Base-by-base conservation (phyloP, 2,888 invertebrate genomes). In the Pseudococcus longispinus region DNA sequence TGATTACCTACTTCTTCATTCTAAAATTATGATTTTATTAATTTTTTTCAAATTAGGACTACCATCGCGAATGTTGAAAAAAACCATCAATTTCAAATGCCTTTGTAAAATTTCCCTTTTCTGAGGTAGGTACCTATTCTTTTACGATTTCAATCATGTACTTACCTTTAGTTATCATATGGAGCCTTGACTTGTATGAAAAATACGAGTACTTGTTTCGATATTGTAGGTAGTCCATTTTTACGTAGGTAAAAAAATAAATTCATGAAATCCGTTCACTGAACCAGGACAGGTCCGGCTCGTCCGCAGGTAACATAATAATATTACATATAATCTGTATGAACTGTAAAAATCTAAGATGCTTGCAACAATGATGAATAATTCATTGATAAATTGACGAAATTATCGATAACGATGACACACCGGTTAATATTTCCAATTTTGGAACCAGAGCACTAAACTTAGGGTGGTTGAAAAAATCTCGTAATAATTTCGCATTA, bases 281-380 rank as follows among this genome's bases (percentile, higher is more conserved):
- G 18, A 74, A 74, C 74, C n/a, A 32, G 74, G 32, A 32, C 74
- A 74, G 8, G 37, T 74, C 74, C 74, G 74, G 74, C 26, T 74
- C 6, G 8, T 26, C 23, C 20, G 55, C 15, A 13, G 44, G 13
- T 46, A 37, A 26, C 70, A 70, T 15, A 23, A 70, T 11, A 70
- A 65, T 65, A 11, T 65, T 20, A 65, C 60, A 9, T n/a, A 20
- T 9, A 65, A 20, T 65, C 18, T n/a, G 26, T 74, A 37, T n/a
- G n/a, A 60, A 20, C 60, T 11, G 26, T 55, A 20, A 55, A 3
- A 20, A 65, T 26, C 20, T 20, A 15, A 0, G 46, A 20, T 60
- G 18, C 37, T 65, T 15, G 29, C 70, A 80, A 80, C 42, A 80
- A n/a, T 23, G 77, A 80, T 80, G 77, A 80, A 80, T 80, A 42